Conservation (phyloP, 1,140 invertebrate species). For the Polyergus mexicanus region DNA sequence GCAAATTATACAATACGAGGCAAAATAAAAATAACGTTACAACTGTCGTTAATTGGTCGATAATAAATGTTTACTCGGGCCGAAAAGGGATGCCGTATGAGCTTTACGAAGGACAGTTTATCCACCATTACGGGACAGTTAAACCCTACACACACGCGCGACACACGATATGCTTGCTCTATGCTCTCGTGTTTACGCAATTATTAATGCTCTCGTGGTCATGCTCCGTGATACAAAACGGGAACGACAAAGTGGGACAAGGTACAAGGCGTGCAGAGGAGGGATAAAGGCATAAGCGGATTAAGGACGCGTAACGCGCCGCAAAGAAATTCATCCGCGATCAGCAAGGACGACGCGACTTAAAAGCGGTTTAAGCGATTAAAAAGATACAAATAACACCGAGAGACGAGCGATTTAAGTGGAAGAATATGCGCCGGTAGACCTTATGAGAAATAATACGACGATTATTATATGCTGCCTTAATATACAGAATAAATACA, state of each 20-base stretch:
- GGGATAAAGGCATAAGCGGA: slow-evolving; percentile 17
- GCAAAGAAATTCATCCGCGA: slow-evolving; percentile 45
- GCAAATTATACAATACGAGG: not conserved
- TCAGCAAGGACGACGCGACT: slow-evolving; percentile 19
- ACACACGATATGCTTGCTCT: slow-evolving; percentile 36
- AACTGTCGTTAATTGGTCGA: slow-evolving; percentile 33
- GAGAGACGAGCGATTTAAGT: not conserved
- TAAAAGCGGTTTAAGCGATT: slow-evolving; percentile 2
- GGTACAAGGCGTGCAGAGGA: not conserved
- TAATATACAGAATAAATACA: not conserved
- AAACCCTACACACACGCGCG: slow-evolving; percentile 17
- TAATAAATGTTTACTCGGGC: slow-evolving; percentile 49
- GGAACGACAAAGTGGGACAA: slow-evolving; percentile 43
- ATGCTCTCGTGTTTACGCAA: slow-evolving; percentile 59
- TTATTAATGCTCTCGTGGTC: slow-evolving; percentile 57
- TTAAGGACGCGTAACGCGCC: slow-evolving; percentile 28
- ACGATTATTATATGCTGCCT: not conserved
- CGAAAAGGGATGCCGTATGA: not conserved
- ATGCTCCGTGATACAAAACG: slow-evolving; percentile 51
- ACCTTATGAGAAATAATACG: not conserved
- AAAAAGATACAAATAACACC: not conserved
- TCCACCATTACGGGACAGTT: slow-evolving; percentile 52
- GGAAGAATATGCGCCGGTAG: not conserved
- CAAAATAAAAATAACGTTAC: slow-evolving; percentile 30
- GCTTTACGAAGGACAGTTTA: slow-evolving; percentile 38